Base-by-base conservation (phyloP, 2,797 vertebrate species). In the Helostoma temminkii region DNA sequence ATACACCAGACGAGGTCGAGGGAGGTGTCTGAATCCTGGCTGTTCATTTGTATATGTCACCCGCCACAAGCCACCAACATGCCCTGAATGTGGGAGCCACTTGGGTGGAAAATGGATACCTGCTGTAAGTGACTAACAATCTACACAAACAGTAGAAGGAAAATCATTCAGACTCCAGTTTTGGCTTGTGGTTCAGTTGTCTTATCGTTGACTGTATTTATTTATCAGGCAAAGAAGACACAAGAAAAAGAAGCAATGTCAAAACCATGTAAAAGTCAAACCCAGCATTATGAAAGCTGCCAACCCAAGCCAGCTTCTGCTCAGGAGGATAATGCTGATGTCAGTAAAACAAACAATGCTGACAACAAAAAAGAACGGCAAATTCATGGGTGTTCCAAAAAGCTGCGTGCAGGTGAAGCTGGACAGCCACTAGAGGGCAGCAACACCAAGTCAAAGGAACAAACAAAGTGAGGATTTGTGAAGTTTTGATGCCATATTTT, bases 61-160 rank as follows among this genome's bases (percentile, higher is more conserved):
- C 42, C 96, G 98, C 54, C 98, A 99, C 91, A 99, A 99, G 74
- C 98, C 98, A 19, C 96, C 96, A 6, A 94, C 93, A 55, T 99
- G 98, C 74, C 98, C 98, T 0, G 81, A 88, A 0, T 99, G 98
- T 61, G 96, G 96, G 21, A 95, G 92, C 81, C 95, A 97, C 80
- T 93, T 99, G 18, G 98, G 97, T 58, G 97, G 98, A 22, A 99
- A 99, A 86, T 98, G 97, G 97, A 93, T 96, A 71, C 95, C 97
- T 22, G 52, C 71, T 66, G 91, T 91, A 78, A 89, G 89, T 84
- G 25, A 63, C 16, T 1, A 45, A 9, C 19, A 48, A 28, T 19
- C 9, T 62, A 26, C n/a, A 19, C 21, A 26, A 12, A 39, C 21
- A 26, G 16, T 37, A 15, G 8, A 3, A 9, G 6, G 14, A 19